Percentiles rank a stretch among this genome's conserved stretches.
Evolutionary conservation across 2,797 vertebrate species (phyloP).

Genomic region (Clarias fuscus): DNA sequence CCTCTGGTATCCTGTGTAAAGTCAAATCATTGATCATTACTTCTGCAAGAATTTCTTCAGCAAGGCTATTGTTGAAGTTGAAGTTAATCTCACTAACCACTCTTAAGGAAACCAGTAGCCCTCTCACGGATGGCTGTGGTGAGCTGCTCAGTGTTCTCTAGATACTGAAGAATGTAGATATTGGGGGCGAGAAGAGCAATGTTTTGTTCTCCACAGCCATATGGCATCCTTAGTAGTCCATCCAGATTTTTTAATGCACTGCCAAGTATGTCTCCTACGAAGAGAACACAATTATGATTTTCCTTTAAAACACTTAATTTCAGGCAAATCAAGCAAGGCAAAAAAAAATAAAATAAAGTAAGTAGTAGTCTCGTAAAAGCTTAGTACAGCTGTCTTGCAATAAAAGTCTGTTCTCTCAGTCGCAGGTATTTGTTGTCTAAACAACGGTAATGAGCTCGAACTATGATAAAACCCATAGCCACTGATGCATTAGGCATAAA

Average conservation of each 20-base stretch:
- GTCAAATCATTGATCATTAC: background rate
- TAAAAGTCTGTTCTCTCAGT: background rate
- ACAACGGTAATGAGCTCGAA: background rate
- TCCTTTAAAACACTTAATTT: background rate
- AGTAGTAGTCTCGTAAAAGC: background rate
- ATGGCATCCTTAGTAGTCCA: slow-evolving; percentile 75
- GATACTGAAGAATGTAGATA: slow-evolving; percentile 79
- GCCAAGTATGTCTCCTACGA: slow-evolving; percentile 79
- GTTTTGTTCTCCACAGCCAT: slow-evolving; percentile 84
- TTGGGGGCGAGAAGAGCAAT: slow-evolving; percentile 77
- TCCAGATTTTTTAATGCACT: slow-evolving; percentile 76
- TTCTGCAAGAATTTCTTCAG: background rate
- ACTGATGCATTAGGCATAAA: background rate
- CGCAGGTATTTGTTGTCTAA: background rate
- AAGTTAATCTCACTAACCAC: slow-evolving; percentile 66
- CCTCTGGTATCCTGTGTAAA: slow-evolving; percentile 77
- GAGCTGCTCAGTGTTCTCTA: slow-evolving; percentile 75
- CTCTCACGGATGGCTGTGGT: slow-evolving; percentile 64
- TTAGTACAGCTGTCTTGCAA: background rate
- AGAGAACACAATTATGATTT: background rate
- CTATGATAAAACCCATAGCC: background rate
- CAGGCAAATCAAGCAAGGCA: too few species aligned
- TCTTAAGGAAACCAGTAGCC: slow-evolving; percentile 66
- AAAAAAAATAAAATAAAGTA: background rate
- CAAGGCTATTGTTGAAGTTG: background rate